Base-by-base conservation (phyloP, 2,888 invertebrate species). In the Chalcosyrphus nemorum region DNA sequence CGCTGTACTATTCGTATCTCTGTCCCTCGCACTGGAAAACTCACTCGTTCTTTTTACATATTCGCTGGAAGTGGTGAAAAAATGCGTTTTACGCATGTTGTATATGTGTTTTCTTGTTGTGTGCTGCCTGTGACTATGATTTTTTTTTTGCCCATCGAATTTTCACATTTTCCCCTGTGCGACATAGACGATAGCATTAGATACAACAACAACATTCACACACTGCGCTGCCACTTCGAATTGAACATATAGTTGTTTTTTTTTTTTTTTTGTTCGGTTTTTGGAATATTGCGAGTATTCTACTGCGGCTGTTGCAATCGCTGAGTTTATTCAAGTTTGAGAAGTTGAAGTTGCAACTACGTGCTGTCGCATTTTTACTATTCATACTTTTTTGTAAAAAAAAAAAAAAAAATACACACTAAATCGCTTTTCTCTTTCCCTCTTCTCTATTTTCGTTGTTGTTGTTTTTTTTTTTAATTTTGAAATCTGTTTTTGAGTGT, bases 271-370 rank as follows among this genome's bases (percentile, higher is more conserved):
- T 56, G 32, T 32, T 52, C 13, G 41, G 59, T 70, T 81, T 85
- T 74, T 24, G 70, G 52, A 80, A 80, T 74, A 84, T 80, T 84
- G 84, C 84, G 84, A 84, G 84, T 84, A 84, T 80, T 84, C 80
- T 74, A 80, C 45, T 74, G 61, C 70, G 57, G 75, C 70, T 80
- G 84, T 84, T 84, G 84, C 84, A 80, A 84, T 80, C 63, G 74
- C 57, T 45, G 74, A 78, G 75, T 72, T 86, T 86, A 86, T 81
- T 86, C 85, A 81, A 86, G 85, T 86, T 86, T 81, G 71, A 86
- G 85, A 76, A 86, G 85, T 86, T 86, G 85, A 76, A 84, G 84
- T 80, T 84, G 74, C 74, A 84, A 80, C 84, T 80, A 84, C 84
- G 74, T 80, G 80, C 84, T 76, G 71, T 81, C 76, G 81, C 81